These are phyloP conservation scores for Nycticorax nycticorax DNA, from an alignment of 2,113 vertebrate genomes.

Conservation along the genomic window DNA sequence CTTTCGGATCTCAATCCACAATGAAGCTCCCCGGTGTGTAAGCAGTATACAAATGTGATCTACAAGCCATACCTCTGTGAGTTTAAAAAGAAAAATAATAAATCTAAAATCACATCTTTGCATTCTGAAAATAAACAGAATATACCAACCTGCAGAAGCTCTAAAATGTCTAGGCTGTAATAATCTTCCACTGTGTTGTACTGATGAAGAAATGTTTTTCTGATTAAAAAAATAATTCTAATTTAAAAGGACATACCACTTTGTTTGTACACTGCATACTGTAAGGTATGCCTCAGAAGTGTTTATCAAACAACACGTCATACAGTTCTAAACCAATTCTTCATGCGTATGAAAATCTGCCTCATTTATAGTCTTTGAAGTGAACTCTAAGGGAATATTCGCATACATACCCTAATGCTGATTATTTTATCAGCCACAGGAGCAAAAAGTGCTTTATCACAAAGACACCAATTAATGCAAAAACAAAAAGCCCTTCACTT, in stretches of 20 bases:
- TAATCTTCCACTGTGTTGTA: not conserved
- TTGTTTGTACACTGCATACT: not conserved
- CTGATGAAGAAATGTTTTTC: not conserved
- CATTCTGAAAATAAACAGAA: not conserved
- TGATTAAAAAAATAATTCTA: not conserved
- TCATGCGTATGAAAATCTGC: not conserved
- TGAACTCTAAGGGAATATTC: constrained; percentile 30
- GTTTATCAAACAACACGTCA: constrained; percentile 49
- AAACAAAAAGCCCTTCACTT: constrained; percentile 53
- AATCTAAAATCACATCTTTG: not conserved
- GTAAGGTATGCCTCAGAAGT: constrained; percentile 7
- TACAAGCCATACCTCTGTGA: not conserved
- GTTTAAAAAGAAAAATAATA: not conserved
- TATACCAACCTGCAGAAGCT: not conserved
- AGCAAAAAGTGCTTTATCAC: constrained; percentile 45
- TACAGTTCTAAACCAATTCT: constrained; percentile 31
- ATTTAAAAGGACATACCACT: not conserved
- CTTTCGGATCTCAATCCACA: not conserved
- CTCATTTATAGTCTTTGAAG: constrained; percentile 56
- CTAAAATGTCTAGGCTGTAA: not conserved
- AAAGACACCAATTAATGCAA: constrained; percentile 55
- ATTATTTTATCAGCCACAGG: constrained; percentile 49
- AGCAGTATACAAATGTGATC: not conserved
- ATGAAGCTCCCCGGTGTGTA: not conserved
- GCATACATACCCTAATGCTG: not conserved